Evolutionary conservation across 53 echinoderm and acorn worm genomes (phyloP).

Genomic region (Arbacia lixula): DNA sequence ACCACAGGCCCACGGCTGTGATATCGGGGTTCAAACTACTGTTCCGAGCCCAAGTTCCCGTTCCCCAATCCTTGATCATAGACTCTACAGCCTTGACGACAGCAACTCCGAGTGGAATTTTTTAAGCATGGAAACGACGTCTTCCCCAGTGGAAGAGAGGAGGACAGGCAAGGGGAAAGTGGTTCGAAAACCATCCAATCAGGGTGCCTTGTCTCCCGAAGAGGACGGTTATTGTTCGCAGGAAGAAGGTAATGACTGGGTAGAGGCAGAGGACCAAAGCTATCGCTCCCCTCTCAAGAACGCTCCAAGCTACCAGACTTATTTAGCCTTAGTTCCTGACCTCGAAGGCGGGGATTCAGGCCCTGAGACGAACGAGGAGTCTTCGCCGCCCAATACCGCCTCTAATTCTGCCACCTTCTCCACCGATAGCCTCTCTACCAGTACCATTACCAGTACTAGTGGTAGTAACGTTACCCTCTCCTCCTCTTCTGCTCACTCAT

Average conservation of each 20-base stretch:
- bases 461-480: no score
- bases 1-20: conserved; percentile 15
- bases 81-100: conserved; percentile 41
- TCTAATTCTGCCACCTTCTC: conserved; percentile 14
- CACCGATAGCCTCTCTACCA: neutral
- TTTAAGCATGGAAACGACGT: conserved; percentile 18
- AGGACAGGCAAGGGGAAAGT: neutral
- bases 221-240: conserved; percentile 49
- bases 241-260: conserved; percentile 54
- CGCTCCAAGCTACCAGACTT: conserved; percentile 78
- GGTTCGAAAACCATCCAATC: neutral
- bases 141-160: neutral
- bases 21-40: conserved; percentile 25
- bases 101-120: conserved; percentile 35
- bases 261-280: conserved; percentile 55
- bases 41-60: neutral
- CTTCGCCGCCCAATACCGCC: no score
- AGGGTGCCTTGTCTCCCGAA: neutral
- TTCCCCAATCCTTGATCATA: conserved; percentile 42
- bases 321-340: conserved; percentile 84
- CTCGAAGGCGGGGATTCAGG: conserved; percentile 69
- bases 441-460: no score
- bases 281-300: conserved; percentile 71
- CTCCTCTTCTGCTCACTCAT: conserved; percentile 3
- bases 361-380: conserved; percentile 41